These are phyloP conservation scores for Pelodiscus sinensis DNA, from an alignment of 2,113 vertebrate genomes.

Conservation along the genomic window DNA sequence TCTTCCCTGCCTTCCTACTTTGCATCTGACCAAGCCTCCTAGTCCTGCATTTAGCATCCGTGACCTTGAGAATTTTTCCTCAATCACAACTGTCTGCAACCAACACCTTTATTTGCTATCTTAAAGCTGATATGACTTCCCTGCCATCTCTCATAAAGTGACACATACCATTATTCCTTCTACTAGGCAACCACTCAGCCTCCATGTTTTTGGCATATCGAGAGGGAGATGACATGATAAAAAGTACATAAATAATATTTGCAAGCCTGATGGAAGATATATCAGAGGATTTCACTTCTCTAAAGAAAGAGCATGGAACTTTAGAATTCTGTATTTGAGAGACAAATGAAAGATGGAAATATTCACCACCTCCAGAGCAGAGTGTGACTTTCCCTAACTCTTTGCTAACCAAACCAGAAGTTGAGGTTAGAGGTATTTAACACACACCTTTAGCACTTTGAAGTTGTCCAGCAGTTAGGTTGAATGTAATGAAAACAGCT, in stretches of 20 bases:
- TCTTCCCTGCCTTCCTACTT: neutral
- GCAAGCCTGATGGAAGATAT: neutral
- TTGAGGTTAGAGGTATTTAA: conserved; percentile 39
- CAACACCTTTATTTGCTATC: neutral
- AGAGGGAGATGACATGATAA: neutral
- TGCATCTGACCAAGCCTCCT: neutral
- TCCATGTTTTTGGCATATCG: conserved; percentile 21
- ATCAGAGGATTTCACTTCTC: conserved; percentile 21
- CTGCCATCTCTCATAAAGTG: conserved; percentile 19
- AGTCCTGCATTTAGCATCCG: conserved; percentile 8
- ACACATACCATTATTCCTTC: conserved; percentile 41
- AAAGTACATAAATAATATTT: conserved; percentile 11
- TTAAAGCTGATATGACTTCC: neutral
- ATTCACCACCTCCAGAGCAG: neutral
- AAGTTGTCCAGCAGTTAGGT: conserved; percentile 52
- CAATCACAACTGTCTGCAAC: neutral
- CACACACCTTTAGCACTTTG: conserved; percentile 28
- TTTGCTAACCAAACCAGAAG: conserved; percentile 36
- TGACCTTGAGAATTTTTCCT: conserved; percentile 27
- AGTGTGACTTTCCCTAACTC: conserved; percentile 4
- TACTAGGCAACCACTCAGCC: conserved; percentile 13
- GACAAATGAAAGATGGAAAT: neutral
- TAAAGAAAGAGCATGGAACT: neutral
- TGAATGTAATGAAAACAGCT: conserved; percentile 57
- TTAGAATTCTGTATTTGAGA: conserved; percentile 12